Evolutionary conservation across 2,113 vertebrate genomes (phyloP).

Genomic region (Hassar affinis): DNA sequence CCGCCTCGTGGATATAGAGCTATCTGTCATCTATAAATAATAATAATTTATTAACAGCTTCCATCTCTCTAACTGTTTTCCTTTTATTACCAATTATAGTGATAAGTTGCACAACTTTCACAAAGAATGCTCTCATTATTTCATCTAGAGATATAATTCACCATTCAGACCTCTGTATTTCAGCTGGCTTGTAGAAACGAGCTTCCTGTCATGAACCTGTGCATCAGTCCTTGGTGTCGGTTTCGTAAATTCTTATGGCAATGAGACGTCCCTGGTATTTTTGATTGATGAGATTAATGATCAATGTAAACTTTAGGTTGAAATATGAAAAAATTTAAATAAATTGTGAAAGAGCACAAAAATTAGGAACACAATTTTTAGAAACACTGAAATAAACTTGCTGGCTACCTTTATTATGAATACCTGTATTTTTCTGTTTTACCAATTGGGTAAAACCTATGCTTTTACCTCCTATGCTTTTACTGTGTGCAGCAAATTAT

Average conservation of each 20-base stretch:
- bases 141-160: neutral
- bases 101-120: neutral
- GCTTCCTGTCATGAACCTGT: neutral
- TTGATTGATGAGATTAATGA: neutral
- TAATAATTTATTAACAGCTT: neutral
- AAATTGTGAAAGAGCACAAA: neutral
- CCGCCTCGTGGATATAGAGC: neutral
- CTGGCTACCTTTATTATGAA: neutral
- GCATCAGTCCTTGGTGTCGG: neutral
- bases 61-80: neutral
- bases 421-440: no score
- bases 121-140: neutral
- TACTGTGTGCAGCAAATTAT: neutral
- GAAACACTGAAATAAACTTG: neutral
- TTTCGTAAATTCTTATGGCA: neutral
- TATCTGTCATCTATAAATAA: constrained; percentile 14
- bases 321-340: neutral
- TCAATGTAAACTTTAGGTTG: neutral
- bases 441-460: no score
- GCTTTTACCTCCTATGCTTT: neutral
- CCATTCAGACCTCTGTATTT: neutral
- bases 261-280: neutral
- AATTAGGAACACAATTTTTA: neutral
- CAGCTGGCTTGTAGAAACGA: neutral
- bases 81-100: neutral